Conservation (phyloP, 2,888 invertebrate species). For the Lamellibrachia satsuma region DNA sequence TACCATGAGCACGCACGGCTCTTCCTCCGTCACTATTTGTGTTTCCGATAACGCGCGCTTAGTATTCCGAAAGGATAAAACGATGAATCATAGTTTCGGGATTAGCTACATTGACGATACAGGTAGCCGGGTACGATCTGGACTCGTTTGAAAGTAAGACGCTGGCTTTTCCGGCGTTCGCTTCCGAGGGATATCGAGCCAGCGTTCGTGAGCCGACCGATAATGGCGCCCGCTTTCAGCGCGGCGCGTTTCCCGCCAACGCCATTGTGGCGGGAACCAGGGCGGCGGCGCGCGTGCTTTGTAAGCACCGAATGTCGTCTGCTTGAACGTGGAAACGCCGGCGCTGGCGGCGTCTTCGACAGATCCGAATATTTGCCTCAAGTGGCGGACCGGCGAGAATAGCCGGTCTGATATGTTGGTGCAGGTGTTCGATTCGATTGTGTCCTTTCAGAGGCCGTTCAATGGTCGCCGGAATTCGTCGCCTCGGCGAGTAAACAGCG, state of each 20-base stretch:
- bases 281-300: neutral
- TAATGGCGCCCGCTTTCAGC: neutral
- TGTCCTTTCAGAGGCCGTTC: neutral
- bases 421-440: constrained; percentile 9
- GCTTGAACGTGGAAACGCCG: neutral
- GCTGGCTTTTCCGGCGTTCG: neutral
- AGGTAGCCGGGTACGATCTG: neutral
- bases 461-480: neutral
- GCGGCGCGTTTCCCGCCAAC: neutral
- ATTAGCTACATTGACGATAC: neutral
- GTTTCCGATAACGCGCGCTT: neutral
- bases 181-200: constrained; percentile 13
- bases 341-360: neutral
- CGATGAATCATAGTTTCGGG: neutral
- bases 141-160: neutral
- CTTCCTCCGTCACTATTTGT: neutral
- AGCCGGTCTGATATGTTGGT: neutral
- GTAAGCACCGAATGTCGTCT: neutral
- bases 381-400: neutral
- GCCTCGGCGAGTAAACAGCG: neutral
- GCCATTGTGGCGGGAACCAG: constrained; percentile 5
- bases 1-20: neutral
- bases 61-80: neutral
- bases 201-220: neutral
- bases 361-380: neutral